Conservation (phyloP, 2,113 vertebrate species). For the Pheucticus melanocephalus region DNA sequence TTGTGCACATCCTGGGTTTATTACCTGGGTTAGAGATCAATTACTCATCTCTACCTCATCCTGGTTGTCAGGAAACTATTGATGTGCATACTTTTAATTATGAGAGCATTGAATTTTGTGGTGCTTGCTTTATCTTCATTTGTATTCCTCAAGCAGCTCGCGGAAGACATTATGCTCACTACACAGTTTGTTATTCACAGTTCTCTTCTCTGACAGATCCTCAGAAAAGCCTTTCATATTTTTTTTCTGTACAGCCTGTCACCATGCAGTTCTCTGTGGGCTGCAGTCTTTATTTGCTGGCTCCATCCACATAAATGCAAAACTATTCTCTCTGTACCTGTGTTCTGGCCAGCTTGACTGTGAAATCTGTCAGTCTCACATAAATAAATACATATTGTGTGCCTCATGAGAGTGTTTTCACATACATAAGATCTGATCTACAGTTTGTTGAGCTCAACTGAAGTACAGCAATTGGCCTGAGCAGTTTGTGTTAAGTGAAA, state of each 20-base stretch:
- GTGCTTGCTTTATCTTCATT: slow-evolving; percentile 18
- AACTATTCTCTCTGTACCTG: background rate
- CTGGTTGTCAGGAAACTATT: slow-evolving; percentile 34
- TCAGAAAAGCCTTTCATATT: background rate
- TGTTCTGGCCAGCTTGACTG: background rate
- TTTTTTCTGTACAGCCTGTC: slow-evolving; percentile 10
- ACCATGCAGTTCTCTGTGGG: background rate
- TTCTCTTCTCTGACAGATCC: slow-evolving; percentile 16
- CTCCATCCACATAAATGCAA: background rate
- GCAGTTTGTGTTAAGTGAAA: background rate
- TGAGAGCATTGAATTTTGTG: background rate
- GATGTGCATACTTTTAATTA: slow-evolving; percentile 37
- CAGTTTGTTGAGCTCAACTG: background rate
- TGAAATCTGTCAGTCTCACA: background rate
- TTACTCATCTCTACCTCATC: slow-evolving; percentile 13
- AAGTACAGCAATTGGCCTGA: background rate
- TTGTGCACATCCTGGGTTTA: background rate
- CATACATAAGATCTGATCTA: background rate
- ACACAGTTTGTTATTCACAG: slow-evolving; percentile 6
- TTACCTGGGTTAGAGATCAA: slow-evolving; percentile 8
- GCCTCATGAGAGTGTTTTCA: background rate
- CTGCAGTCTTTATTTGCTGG: slow-evolving; percentile 14
- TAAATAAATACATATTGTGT: background rate
- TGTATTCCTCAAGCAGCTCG: slow-evolving; percentile 29
- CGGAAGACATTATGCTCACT: background rate